Conservation (phyloP, 2,113 vertebrate genomes). For the Phalacrocorax aristotelis region DNA sequence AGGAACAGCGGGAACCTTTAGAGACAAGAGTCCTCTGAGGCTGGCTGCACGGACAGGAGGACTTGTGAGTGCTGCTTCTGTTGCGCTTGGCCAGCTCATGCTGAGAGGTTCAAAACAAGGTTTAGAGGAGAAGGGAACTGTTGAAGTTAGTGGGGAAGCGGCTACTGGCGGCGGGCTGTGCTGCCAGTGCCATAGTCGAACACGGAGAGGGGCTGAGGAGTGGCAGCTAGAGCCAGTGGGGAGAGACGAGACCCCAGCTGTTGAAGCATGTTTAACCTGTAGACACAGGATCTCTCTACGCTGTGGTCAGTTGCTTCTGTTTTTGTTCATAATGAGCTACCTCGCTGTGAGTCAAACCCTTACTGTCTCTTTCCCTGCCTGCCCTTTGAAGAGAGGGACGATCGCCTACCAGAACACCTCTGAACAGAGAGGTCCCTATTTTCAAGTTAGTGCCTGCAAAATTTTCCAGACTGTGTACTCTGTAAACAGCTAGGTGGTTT, state of each 20-base stretch:
- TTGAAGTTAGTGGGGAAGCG: not conserved
- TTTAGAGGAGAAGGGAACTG: not conserved
- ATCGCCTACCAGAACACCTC: not conserved
- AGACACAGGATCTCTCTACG: fast-evolving
- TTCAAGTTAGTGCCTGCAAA: not conserved
- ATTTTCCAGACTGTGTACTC: not conserved
- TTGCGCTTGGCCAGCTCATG: not conserved
- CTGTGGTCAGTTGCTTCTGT: not conserved
- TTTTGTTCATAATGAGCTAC: not conserved
- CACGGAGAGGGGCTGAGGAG: not conserved
- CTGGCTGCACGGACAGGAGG: not conserved
- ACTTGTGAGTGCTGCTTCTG: not conserved
- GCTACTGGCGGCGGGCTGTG: not conserved
- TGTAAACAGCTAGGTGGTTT: not conserved
- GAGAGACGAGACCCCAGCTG: not conserved
- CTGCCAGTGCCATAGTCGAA: not conserved
- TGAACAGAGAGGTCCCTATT: not conserved
- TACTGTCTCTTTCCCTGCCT: not conserved
- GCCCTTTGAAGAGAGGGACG: not conserved
- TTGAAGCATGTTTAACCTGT: not conserved
- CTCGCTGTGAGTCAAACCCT: not conserved
- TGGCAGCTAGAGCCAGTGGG: not conserved
- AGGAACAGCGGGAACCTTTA: not conserved
- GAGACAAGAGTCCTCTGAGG: not conserved
- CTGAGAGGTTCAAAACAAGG: not conserved